These are phyloP conservation scores for Pachycephus smyrnensis DNA, from an alignment of 2,888 invertebrate species.

Conservation along the genomic window DNA sequence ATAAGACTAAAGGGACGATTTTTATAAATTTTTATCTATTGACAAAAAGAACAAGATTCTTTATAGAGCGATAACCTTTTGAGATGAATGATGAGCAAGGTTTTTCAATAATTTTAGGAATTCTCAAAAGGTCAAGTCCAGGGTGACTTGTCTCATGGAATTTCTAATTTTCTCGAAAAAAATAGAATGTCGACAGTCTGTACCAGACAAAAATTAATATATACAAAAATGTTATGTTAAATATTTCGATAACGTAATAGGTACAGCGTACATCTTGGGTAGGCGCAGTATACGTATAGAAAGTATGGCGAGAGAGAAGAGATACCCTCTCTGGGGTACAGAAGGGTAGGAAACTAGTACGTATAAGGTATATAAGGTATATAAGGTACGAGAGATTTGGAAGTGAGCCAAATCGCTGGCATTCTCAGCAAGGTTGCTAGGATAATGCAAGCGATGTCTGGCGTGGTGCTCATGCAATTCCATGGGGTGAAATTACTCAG, in stretches of 20 bases:
- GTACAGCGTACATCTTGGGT: neutral
- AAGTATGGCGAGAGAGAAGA: neutral
- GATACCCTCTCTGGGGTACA: neutral
- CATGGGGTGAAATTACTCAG: constrained; percentile 17
- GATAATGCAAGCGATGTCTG: constrained; percentile 26
- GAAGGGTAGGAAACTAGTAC: neutral
- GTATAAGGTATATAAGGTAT: neutral
- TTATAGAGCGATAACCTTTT: neutral
- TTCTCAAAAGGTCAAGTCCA: neutral
- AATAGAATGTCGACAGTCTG: neutral
- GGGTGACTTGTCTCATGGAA: neutral
- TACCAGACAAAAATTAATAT: neutral
- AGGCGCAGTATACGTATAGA: neutral
- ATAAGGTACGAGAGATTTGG: constrained; percentile 34
- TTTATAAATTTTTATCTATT: neutral
- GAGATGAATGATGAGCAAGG: neutral
- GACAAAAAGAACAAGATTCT: too few relatives aligned
- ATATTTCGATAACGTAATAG: neutral
- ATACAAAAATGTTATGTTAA: neutral
- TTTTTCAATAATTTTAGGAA: neutral
- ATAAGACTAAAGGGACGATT: too few relatives aligned
- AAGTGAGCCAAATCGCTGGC: constrained; percentile 26
- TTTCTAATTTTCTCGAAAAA: neutral
- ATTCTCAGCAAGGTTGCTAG: constrained; percentile 21
- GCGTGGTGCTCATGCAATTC: constrained; percentile 14